Evolutionary conservation across 2,888 invertebrate genomes (phyloP), one percentile per base, ranked within the genome.

Genomic region (Didymodactylos carnosus): DNA sequence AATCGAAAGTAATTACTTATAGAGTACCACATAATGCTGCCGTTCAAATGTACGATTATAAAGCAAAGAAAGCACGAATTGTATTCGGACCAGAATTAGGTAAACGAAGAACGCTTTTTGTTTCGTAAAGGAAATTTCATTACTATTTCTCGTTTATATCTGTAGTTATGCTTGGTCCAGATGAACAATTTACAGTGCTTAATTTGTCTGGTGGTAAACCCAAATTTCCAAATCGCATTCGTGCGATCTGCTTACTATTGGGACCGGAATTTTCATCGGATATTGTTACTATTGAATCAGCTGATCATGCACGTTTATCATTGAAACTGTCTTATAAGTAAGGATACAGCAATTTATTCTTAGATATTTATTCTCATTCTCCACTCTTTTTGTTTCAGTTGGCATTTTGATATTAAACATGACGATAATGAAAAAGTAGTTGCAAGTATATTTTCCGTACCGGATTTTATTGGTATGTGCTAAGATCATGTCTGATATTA

Each of bases 221-320:
- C 11, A 85, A 85, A 80, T 82, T 82, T 74, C 84, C 83, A 7
- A 85, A 84, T 77, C 78, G 81, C 72, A 85, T 85, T 78, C 83
- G 84, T 75, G 80, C 84, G 14, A 79, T 85, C 39, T 85, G 84
- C 76, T 80, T 85, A 39, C 78, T 85, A 41, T 79, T 85, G 72
- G 85, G 85, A 6, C 85, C 85, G 2, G 85, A 86, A 78, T 85
- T 86, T 79, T 84, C 83, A 76, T 85, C 85, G 4, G 85, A 85
- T 78, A 83, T 85, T 76, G 81, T 85, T 75, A 80, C 80, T n/a
- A 85, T 85, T 70, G 85, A 86, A 77, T 86, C 85, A 2, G 81
- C 85, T 39, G 85, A 86, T 77, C 85, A 85, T 77, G 85, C 85
- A 41, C 77, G 85, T 35, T 81, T 86, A 19, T 81, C 81, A 11